Base-by-base conservation (phyloP, 2,888 invertebrate genomes). In the Chouioia cunea region DNA sequence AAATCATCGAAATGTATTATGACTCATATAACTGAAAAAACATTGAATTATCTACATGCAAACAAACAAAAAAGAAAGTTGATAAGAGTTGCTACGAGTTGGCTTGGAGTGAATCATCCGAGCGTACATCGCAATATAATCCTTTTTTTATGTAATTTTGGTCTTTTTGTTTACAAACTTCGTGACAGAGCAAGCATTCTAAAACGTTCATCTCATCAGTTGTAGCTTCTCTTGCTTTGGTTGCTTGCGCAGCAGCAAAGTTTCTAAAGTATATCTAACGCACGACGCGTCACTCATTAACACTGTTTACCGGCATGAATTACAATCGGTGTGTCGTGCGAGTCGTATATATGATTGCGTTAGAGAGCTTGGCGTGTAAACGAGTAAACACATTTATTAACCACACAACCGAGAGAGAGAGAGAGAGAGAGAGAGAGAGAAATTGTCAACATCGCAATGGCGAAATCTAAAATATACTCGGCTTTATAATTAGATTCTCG, bases 241-340 rank as follows among this genome's bases (percentile, higher is more conserved):
- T n/a, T n/a, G n/a, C n/a, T 20, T 4, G 0, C 52, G 43, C 27
- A 27, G 3, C 27, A 27, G 6, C 6, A 6, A 27, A 27, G 3
- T 4, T 27, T 6, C 6, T 4, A 27, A 6, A 10, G 1, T 12
- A 36, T 1, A 36, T 6, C 22, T 22, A 54, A n/a, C 16, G 64
- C 18, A 15, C 43, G 27, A 57, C 67, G 46, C 52, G 23, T n/a
- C 22, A 50, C 47, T 56, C 64, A 70, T 58, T 64, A 64, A 59
- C 69, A 59, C 59, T 58, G 59, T 58, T 57, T 56, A 62, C 68
- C 12, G n/a, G 22, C 43, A 2, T 36, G 18, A 68, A 66, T 59
- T 46, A 18, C 43, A 44, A 63, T 68, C 63, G 12, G 12, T 36
- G 36, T 36, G 10, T 4, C 27, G 36, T 36, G 10, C 36, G 36